phyloP scores from a whole-genome alignment of 2,113 vertebrate species.

The Lanius collurio region DNA sequence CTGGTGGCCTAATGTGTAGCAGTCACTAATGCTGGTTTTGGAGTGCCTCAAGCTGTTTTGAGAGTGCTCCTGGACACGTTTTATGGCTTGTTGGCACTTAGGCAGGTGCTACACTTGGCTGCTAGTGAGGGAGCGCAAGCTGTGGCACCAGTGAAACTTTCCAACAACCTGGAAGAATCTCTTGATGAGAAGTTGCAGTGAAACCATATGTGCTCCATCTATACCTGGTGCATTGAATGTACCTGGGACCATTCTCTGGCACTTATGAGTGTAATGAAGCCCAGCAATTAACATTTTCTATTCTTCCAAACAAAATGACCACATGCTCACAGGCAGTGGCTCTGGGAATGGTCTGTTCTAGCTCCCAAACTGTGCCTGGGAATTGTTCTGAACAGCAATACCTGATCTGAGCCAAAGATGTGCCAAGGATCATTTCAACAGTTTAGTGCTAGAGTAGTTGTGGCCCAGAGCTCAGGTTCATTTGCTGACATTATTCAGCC shows the following conservation, averaged over 20 bases:
- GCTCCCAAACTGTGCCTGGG: background rate
- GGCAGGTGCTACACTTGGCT: background rate
- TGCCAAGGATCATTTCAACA: background rate
- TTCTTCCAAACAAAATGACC: background rate
- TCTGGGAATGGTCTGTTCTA: background rate
- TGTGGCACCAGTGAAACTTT: background rate
- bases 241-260: background rate
- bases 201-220: background rate
- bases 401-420: background rate
- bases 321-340: background rate
- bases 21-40: background rate
- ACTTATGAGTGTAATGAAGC: background rate
- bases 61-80: background rate
- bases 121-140: accelerated
- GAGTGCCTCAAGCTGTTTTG: background rate
- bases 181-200: background rate
- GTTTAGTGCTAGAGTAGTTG: background rate
- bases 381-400: background rate
- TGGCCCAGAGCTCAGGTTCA: background rate
- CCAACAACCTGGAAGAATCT: background rate
- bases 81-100: background rate
- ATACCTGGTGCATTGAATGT: background rate
- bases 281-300: background rate
- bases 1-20: background rate
- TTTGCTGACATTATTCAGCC: background rate